Percentiles rank a stretch among this genome's conserved stretches.
Conservation (phyloP, 2,888 invertebrate genomes). For the Heliothis peltigera region DNA sequence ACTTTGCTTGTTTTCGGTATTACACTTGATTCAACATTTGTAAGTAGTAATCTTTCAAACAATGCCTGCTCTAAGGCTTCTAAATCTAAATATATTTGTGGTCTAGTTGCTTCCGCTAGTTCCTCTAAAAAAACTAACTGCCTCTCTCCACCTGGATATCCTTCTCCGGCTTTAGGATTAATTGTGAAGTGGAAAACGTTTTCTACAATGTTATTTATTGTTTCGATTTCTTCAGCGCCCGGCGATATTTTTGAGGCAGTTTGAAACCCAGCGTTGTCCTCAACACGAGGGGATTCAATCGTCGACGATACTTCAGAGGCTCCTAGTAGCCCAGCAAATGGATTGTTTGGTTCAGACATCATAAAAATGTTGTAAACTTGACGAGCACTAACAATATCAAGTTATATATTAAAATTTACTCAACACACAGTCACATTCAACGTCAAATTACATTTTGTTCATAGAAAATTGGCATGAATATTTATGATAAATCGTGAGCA, state of each 20-base stretch:
- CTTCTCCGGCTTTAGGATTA: slow-evolving; percentile 82
- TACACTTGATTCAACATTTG: slow-evolving; percentile 87
- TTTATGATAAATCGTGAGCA: slow-evolving; percentile 28
- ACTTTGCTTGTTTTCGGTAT: slow-evolving; percentile 80
- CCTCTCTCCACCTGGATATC: slow-evolving; percentile 66
- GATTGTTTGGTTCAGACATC: slow-evolving; percentile 86
- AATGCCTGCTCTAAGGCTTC: slow-evolving; percentile 93
- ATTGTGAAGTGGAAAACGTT: slow-evolving; percentile 93
- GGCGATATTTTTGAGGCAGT: slow-evolving; percentile 68
- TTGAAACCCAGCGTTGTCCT: slow-evolving; percentile 67
- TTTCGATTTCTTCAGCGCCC: slow-evolving; percentile 73
- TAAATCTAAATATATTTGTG: slow-evolving; percentile 88
- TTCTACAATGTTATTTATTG: slow-evolving; percentile 91
- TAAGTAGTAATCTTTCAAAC: slow-evolving; percentile 93
- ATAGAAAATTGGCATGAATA: slow-evolving; percentile 26
- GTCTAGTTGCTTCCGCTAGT: slow-evolving; percentile 86
- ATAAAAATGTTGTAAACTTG: slow-evolving; percentile 38
- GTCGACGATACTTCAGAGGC: slow-evolving; percentile 71
- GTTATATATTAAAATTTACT: slow-evolving; percentile 38
- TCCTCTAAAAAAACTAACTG: slow-evolving; percentile 92
- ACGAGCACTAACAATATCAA: slow-evolving; percentile 47
- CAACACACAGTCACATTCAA: slow-evolving; percentile 34
- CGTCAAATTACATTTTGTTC: slow-evolving; percentile 50
- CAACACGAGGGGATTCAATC: slow-evolving; percentile 66
- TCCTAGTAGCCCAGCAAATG: slow-evolving; percentile 83